A percentile compares a stretch with the other conserved stretches of the same genome.
Conservation (phyloP, 2,888 invertebrate species). For the Adela reaumurella region DNA sequence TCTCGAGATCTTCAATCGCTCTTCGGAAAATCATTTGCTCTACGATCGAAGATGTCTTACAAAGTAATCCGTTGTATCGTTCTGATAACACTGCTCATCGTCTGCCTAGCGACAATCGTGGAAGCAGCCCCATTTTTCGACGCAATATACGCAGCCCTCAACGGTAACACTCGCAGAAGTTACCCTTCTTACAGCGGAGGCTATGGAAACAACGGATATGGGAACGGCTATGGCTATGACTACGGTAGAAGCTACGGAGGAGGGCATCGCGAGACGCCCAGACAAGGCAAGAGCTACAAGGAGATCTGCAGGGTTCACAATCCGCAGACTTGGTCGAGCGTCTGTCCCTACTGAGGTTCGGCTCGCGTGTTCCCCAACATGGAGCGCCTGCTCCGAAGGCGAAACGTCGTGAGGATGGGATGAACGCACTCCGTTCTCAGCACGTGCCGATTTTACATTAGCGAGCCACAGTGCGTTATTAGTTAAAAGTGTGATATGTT, state of each 20-base stretch:
- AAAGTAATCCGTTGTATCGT: conserved; percentile 9
- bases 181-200: conserved; percentile 37
- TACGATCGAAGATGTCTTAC: too few species aligned
- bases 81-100: conserved; percentile 21
- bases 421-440: conserved; percentile 16
- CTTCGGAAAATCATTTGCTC: too few species aligned
- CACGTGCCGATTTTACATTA: too few species aligned
- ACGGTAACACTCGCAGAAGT: conserved; percentile 34
- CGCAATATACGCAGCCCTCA: conserved; percentile 42
- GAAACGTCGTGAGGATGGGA: conserved; percentile 52
- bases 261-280: conserved; percentile 23
- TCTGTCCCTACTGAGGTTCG: conserved; percentile 61
- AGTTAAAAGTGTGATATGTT: too few species aligned
- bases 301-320: conserved; percentile 67
- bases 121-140: conserved; percentile 40
- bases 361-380: conserved; percentile 55
- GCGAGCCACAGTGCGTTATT: too few species aligned
- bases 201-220: conserved; percentile 19
- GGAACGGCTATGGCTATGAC: conserved; percentile 24
- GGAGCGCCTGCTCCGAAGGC: conserved; percentile 47
- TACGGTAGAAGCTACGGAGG: conserved; percentile 18
- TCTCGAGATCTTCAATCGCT: too few species aligned
- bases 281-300: conserved; percentile 55
- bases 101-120: conserved; percentile 20
- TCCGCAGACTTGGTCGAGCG: conserved; percentile 58